Evolutionary conservation across 1,140 invertebrate genomes (phyloP).

Genomic region (Cheumatopsyche charites): DNA sequence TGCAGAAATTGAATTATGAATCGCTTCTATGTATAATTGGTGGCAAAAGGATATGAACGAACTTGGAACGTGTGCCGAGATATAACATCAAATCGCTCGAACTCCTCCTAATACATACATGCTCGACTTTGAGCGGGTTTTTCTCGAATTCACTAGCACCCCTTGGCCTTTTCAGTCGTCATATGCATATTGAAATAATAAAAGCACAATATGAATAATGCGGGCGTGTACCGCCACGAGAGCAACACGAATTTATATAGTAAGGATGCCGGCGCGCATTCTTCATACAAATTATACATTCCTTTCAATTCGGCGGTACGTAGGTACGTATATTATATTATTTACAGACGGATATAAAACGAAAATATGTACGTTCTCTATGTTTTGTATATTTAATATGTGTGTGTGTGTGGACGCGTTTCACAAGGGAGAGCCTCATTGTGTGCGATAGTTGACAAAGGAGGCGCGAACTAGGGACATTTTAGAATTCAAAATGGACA

Average conservation of each 20-base stretch:
- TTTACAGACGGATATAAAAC: constrained; percentile 21
- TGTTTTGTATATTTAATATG: too few species aligned
- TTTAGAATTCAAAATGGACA: constrained; percentile 30
- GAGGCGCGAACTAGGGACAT: background rate
- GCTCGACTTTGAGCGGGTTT: too few species aligned
- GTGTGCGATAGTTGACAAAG: background rate
- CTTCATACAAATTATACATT: constrained; percentile 41
- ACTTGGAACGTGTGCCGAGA: too few species aligned
- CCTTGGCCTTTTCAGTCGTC: too few species aligned
- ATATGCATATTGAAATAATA: too few species aligned
- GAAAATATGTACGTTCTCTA: background rate
- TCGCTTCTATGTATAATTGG: too few species aligned
- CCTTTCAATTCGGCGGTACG: constrained; percentile 32
- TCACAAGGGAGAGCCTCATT: background rate
- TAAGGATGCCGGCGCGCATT: constrained; percentile 35
- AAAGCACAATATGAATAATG: background rate
- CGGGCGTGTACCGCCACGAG: constrained; percentile 5
- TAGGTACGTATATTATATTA: constrained; percentile 21
- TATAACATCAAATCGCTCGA: too few species aligned
- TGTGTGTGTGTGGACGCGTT: too few species aligned
- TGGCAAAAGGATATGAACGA: too few species aligned
- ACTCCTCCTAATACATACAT: too few species aligned
- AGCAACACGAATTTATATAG: constrained; percentile 6
- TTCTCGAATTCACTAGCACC: too few species aligned
- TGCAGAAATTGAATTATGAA: too few species aligned